Percentiles rank a stretch among this genome's conserved stretches.
These are phyloP conservation scores for Ennomos fuscantarius DNA, from an alignment of 2,888 invertebrate genomes.

Conservation along the genomic window DNA sequence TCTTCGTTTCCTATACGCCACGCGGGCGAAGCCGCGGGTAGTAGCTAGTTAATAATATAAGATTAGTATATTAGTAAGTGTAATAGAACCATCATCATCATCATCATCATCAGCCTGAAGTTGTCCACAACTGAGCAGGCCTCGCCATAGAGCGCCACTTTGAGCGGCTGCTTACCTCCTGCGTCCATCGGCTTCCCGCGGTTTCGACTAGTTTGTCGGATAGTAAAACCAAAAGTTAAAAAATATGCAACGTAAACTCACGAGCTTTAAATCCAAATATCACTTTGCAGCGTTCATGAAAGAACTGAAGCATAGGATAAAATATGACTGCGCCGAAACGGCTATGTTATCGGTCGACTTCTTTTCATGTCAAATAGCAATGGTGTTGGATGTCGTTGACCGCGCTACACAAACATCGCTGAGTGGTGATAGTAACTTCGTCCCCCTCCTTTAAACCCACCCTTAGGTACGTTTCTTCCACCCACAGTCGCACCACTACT, in stretches of 20 bases:
- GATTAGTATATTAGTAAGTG: no score
- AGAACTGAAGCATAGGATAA: conserved; percentile 45
- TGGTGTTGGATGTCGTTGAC: conserved; percentile 72
- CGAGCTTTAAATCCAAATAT: conserved; percentile 4
- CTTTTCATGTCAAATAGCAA: conserved; percentile 73
- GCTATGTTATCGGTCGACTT: conserved; percentile 56
- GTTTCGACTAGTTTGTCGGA: no score
- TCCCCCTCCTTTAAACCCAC: conserved; percentile 26
- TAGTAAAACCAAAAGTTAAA: no score
- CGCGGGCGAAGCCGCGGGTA: no score
- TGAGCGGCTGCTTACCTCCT: no score
- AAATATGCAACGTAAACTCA: background rate
- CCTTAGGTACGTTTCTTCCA: conserved; percentile 12
- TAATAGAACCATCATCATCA: no score
- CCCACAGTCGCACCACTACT: conserved; percentile 31
- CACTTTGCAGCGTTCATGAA: conserved; percentile 10
- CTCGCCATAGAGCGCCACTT: no score
- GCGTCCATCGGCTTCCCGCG: no score
- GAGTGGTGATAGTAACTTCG: conserved; percentile 45
- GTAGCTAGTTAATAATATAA: no score
- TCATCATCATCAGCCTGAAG: no score
- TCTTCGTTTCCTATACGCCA: no score
- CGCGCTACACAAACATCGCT: conserved; percentile 58
- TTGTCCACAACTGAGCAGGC: no score
- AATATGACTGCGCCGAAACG: conserved; percentile 47